Evolutionary conservation across 1,140 invertebrate genomes (phyloP).

Genomic region (Drosophila triauraria): DNA sequence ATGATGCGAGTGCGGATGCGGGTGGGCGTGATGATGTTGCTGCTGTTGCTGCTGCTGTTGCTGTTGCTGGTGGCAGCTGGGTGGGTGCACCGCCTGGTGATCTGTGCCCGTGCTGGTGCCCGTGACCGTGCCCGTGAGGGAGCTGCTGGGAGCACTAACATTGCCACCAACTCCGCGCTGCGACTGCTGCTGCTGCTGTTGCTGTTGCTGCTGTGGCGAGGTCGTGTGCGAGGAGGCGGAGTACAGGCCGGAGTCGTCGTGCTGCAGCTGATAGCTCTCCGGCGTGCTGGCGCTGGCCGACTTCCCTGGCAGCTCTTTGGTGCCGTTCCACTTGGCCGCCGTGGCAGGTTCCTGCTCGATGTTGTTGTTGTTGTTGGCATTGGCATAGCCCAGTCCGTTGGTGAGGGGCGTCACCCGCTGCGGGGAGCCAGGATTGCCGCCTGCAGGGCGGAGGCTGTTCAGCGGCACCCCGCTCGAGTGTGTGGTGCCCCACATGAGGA

Average conservation of each 20-base stretch:
- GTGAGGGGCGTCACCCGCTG: constrained; percentile 70
- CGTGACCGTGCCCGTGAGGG: constrained; percentile 36
- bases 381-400: constrained; percentile 73
- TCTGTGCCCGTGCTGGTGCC: constrained; percentile 56
- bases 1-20: constrained; percentile 59
- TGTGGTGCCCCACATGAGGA: constrained; percentile 93
- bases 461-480: constrained; percentile 77
- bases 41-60: constrained; percentile 51
- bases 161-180: constrained; percentile 65
- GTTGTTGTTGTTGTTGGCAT: constrained; percentile 38
- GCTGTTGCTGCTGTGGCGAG: constrained; percentile 74
- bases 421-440: constrained; percentile 76
- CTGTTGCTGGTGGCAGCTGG: constrained; percentile 59
- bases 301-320: constrained; percentile 58
- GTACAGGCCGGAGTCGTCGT: constrained; percentile 81
- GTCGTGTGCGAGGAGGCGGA: constrained; percentile 82
- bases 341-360: constrained; percentile 60
- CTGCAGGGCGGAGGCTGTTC: constrained; percentile 55
- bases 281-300: constrained; percentile 70
- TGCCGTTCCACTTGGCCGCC: constrained; percentile 80
- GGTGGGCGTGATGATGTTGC: constrained; percentile 53
- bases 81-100: constrained; percentile 55
- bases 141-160: constrained; percentile 64
- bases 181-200: constrained; percentile 44
- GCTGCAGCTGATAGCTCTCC: constrained; percentile 77